Evolutionary conservation across 2,113 vertebrate genomes (phyloP), one percentile per base, ranked within the genome.

Genomic region (Trogon melanurus): DNA sequence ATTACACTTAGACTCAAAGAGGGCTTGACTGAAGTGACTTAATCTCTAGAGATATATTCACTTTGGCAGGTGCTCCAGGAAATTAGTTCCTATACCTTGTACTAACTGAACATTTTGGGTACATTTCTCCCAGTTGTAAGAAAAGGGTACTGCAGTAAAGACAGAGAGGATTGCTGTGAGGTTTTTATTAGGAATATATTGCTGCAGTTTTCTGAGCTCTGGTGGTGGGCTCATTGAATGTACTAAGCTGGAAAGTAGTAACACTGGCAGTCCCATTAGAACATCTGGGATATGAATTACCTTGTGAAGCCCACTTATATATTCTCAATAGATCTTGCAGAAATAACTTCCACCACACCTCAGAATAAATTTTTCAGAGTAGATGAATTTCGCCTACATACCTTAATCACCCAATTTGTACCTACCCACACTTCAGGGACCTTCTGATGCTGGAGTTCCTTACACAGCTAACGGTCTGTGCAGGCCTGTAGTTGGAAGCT

Each of bases 11-110:
- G 36, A 56, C 38, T 91, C 1, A 1, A 92, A 89, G 89, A 82
- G 62, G 48, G 25, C 78, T 91, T 85, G 53, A 69, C 93, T 88
- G 66, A 89, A 95, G 41, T 87, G 50, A 75, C 66, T 85, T 89
- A 72, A 85, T 93, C 79, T 79, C 88, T 88, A 27, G 70, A 85
- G 48, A 69, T 41, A 10, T 6, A 53, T 61, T 91, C 10, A 27
- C 30, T 94, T 94, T 57, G 23, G 12, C 66, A 85, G 56, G n/a
- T 89, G 45, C 56, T 93, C 41, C 32, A 89, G 50, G 61, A 87
- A 93, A 38, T 30, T 1, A 72, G 22, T 60, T 89, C 48, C 10
- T 88, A 27, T 67, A 65, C 26, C 20, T 95, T 85, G 56, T 6
- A 38, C 8, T 71, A 74, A 61, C 26, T 41, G 25, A 89, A 48